Base-by-base conservation (phyloP, 2,113 vertebrate species). In the Urocynchramus pylzowi region DNA sequence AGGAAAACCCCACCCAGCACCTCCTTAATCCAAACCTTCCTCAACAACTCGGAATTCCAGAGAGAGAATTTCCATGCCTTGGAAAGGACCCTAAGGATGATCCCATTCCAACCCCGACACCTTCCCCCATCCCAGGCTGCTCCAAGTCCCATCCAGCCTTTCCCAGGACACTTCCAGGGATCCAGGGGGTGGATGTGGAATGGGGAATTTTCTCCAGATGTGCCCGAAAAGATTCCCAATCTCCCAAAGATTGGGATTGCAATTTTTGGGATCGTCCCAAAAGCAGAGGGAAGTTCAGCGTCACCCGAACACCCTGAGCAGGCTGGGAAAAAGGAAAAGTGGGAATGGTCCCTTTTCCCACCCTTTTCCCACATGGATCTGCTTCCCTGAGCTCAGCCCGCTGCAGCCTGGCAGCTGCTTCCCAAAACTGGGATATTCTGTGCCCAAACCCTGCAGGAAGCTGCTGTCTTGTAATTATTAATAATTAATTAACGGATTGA, bases 21-120 rank as follows among this genome's bases (percentile, higher is more conserved):
- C 21, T 63, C 67, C 70, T 35, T 18, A 16, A 87, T 13, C 35
- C 20, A 1, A 59, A 35, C 31, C 3, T 65, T 63, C 39, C 45
- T 3, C 6, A 27, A 14, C 47, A 26, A 9, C 47, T 1, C 9
- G 1, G 64, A 61, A 87, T 53, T 68, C 15, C 28, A 3, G 47
- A 20, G n/a, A n/a, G n/a, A n/a, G n/a, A n/a, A n/a, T n/a, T 1
- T 18, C 1, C 7, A 60, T 16, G 3, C 14, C 28, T 53, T 20
- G 64, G 64, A 4, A 61, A 27, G 54, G 28, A 19, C 7, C 37
- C 27, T 1, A 2, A 6, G 47, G 31, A 45, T 2, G 8, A 13
- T 39, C 74, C 54, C 41, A 42, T 23, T 8, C 27, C 52, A 35
- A 6, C 3, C 50, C 41, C 1, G 1, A 6, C n/a, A 3, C 28